Evolutionary conservation across 2,797 vertebrate species (phyloP).

Genomic region (Myiotriccus ornatus): DNA sequence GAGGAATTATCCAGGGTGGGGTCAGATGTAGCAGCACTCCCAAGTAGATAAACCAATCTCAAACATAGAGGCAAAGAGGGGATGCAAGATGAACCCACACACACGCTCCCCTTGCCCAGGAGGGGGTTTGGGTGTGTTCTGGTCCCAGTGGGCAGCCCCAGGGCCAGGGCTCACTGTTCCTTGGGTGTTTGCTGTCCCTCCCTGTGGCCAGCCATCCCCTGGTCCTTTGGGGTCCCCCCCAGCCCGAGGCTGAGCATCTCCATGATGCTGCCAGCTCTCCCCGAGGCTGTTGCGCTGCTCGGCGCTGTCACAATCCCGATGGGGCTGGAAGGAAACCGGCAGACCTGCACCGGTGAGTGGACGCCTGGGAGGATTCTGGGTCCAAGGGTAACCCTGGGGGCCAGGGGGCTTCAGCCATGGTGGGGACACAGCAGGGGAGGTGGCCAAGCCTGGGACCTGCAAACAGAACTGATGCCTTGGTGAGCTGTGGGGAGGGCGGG

Average conservation of each 20-base stretch:
- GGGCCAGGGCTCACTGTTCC: rapidly evolving
- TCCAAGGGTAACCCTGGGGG: background rate
- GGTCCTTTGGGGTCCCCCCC: background rate
- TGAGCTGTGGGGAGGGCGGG: rapidly evolving
- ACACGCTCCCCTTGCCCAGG: background rate
- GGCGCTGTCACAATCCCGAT: rapidly evolving
- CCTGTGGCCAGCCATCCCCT: rapidly evolving
- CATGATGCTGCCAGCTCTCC: background rate
- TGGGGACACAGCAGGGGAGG: background rate
- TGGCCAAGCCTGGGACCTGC: rapidly evolving
- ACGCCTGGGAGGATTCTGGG: rapidly evolving
- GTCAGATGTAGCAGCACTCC: background rate
- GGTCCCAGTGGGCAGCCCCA: background rate
- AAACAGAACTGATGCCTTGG: background rate
- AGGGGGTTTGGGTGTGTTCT: rapidly evolving
- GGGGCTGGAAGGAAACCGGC: background rate
- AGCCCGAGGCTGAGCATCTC: background rate
- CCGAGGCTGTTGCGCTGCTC: background rate
- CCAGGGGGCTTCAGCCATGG: background rate
- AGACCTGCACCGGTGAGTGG: rapidly evolving
- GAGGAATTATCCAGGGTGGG: background rate
- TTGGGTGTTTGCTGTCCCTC: background rate
- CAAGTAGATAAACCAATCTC: background rate
- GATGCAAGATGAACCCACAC: background rate
- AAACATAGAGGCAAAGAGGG: background rate